Base-by-base conservation (phyloP, 2,888 invertebrate species). In the Drosophila nr. medialis region DNA sequence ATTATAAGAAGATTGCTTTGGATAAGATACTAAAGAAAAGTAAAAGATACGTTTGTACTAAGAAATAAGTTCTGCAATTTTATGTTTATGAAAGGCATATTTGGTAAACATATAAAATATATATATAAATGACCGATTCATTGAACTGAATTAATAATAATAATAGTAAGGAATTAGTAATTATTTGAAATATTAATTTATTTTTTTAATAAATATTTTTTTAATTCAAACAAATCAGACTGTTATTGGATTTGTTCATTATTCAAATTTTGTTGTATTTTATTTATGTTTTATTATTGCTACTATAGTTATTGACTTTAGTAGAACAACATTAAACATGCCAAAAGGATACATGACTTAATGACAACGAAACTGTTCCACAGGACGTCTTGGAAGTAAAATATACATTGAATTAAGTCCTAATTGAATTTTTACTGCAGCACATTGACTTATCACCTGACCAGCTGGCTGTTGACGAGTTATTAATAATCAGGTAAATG, bases 401-500 rank as follows among this genome's bases (percentile, higher is more conserved):
- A 45, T 24, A 8, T 24, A 11, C 10, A 29, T 29, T 24, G 13
- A 2, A 30, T 5, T 21, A 21, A 10, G 8, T 6, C 30, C 36
- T 1, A 27, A 8, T 40, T 18, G 2, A 30, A 29, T 29, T 10
- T 29, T 8, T 15, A 29, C 0, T 40, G 29, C 29, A 30, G 15
- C 40, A 29, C 10, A 15, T 29, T 34, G 38, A 53, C 18, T 34
- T 51, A n/a, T 55, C 27, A 55, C 38, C 34, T 50, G 4, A 48
- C 34, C 15, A 62, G 4, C 11, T 70, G 34, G 32, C 27, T n/a
- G 30, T 59, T 45, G 63, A 54, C 54, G 66, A 48, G 38, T 45
- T 65, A 61, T 75, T 54, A 65, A 68, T 68, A 21, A 10, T 55
- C 34, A 4, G 13, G 42, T 54, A 38, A 49, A 48, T 42, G n/a